Conservation (phyloP, 2,113 vertebrate genomes). For the Pygoscelis antarcticus region DNA sequence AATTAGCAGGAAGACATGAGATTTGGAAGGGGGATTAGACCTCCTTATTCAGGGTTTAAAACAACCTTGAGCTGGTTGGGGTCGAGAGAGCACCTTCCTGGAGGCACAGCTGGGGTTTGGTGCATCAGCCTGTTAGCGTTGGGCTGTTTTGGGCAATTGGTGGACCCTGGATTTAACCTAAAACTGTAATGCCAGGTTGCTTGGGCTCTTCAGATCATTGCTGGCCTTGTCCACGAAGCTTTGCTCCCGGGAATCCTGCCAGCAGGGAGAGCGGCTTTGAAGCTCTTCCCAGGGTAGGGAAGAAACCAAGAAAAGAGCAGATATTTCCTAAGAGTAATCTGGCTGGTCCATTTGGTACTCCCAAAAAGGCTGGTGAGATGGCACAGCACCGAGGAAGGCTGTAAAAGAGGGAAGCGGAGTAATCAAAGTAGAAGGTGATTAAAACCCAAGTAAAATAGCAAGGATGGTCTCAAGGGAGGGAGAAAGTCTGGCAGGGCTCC, state of each 20-base stretch:
- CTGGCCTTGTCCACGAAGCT: background rate
- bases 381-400: background rate
- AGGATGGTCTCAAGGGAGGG: background rate
- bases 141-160: background rate
- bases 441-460: background rate
- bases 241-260: background rate
- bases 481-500: background rate
- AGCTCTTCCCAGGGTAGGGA: background rate
- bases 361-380: background rate
- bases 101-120: background rate
- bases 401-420: background rate
- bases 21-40: background rate
- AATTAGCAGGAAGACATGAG: background rate
- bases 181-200: background rate
- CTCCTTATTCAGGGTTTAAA: background rate
- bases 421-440: background rate
- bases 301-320: conserved; percentile 20
- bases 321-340: conserved; percentile 28
- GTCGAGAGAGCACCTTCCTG: background rate
- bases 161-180: background rate
- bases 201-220: background rate
- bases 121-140: background rate
- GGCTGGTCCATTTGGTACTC: background rate
- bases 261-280: background rate
- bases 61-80: background rate